phyloP scores from a whole-genome alignment of 1,140 invertebrate genomes.

The Schlechtendalia chinensis region DNA sequence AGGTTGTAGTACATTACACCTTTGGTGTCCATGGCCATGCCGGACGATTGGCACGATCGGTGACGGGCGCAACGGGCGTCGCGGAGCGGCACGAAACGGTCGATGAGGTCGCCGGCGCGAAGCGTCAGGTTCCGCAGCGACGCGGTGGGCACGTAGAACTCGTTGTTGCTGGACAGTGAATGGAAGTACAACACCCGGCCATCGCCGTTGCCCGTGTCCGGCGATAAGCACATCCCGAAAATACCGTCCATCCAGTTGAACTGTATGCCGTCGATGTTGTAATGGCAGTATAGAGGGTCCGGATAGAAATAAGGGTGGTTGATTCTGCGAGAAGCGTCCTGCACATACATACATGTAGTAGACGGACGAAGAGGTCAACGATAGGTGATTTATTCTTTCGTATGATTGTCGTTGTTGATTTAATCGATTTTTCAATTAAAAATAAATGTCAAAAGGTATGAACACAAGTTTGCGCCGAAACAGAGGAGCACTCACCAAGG shows the following conservation, averaged over 20 bases:
- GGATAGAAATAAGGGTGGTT: conserved; percentile 74
- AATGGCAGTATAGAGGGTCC: conserved; percentile 70
- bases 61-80: conserved; percentile 57
- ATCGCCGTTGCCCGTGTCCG: conserved; percentile 54
- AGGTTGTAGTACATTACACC: conserved; percentile 77
- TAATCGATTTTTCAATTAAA: too few species aligned
- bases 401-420: too few species aligned
- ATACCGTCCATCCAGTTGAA: conserved; percentile 81
- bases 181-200: conserved; percentile 72
- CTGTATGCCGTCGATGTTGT: conserved; percentile 67
- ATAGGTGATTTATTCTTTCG: too few species aligned
- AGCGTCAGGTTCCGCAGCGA: conserved; percentile 63
- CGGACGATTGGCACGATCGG: conserved; percentile 66
- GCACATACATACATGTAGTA: conserved; percentile 51
- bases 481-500: too few species aligned
- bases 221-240: conserved; percentile 71
- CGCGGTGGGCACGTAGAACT: conserved; percentile 70
- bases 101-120: conserved; percentile 58
- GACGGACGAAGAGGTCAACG: too few species aligned
- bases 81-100: conserved; percentile 66
- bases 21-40: conserved; percentile 67
- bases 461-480: too few species aligned
- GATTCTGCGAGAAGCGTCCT: conserved; percentile 69
- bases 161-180: conserved; percentile 73
- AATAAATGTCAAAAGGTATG: too few species aligned